phyloP scores from a whole-genome alignment of 2,113 vertebrate genomes.

The Pionites leucogaster region DNA sequence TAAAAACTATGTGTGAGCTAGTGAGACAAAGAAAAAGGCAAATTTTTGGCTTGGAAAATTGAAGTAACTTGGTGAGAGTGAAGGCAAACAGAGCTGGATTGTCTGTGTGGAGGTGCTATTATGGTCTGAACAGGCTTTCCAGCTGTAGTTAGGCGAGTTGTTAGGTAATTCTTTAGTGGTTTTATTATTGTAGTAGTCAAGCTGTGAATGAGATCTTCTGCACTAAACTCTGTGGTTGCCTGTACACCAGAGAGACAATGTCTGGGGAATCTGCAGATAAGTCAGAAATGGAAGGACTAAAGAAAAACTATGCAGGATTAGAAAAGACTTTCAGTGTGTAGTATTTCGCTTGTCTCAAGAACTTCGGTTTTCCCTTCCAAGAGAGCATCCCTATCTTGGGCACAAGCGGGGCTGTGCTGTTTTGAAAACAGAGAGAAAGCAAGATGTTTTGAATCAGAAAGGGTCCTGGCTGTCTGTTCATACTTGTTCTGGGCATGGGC shows the following conservation, averaged over 20 bases:
- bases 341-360: background rate
- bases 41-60: background rate
- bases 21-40: background rate
- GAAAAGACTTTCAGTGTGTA: background rate
- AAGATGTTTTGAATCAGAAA: background rate
- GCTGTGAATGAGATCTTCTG: background rate
- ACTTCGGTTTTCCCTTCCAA: background rate
- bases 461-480: background rate
- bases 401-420: background rate
- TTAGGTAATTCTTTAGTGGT: background rate
- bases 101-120: background rate
- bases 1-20: conserved; percentile 8
- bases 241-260: fast-evolving
- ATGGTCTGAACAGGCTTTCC: background rate
- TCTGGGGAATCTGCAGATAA: background rate
- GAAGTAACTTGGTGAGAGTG: conserved; percentile 15
- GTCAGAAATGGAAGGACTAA: background rate
- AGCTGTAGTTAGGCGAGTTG: background rate
- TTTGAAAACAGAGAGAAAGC: background rate
- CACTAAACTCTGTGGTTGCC: background rate
- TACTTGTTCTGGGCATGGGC: background rate
- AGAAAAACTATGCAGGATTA: background rate
- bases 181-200: background rate
- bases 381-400: fast-evolving
- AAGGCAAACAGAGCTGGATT: conserved; percentile 3